Conservation (phyloP, 1,140 invertebrate genomes). For the Neotoxoptera formosana region DNA sequence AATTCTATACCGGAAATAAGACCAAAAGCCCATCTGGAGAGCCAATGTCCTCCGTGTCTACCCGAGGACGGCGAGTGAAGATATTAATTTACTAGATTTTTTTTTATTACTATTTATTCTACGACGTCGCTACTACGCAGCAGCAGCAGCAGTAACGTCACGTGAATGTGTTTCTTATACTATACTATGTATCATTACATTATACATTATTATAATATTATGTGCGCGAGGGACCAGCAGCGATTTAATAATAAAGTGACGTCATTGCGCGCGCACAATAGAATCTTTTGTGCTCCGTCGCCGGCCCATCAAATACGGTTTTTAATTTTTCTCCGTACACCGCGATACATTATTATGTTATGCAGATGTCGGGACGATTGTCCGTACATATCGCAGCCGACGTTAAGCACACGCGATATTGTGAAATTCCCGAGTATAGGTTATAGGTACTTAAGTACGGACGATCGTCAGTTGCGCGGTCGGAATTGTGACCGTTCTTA, state of each 20-base stretch:
- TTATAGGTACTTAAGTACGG: too few species aligned
- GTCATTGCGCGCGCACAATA: constrained; percentile 40
- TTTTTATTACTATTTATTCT: background rate
- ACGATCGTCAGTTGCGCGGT: background rate
- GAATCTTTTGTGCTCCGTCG: constrained; percentile 47
- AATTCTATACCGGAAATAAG: background rate
- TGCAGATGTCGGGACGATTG: constrained; percentile 47
- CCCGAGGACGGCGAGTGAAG: background rate
- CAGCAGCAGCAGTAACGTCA: background rate
- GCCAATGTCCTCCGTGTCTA: background rate
- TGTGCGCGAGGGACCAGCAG: constrained; percentile 13
- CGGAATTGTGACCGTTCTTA: too few species aligned
- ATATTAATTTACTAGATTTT: background rate
- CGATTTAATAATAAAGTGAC: constrained; percentile 56
- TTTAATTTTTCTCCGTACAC: background rate
- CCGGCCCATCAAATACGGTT: constrained; percentile 8
- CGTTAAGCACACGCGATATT: background rate
- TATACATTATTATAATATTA: background rate
- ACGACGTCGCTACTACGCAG: background rate
- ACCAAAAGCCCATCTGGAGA: background rate
- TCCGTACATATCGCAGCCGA: background rate
- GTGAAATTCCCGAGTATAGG: background rate
- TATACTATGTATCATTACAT: constrained; percentile 1
- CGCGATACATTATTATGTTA: background rate
- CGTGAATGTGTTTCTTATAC: constrained; percentile 16